A percentile compares a stretch with the other conserved stretches of the same genome.
Conservation (phyloP, 2,888 invertebrate genomes). For the Theristus sp. region DNA sequence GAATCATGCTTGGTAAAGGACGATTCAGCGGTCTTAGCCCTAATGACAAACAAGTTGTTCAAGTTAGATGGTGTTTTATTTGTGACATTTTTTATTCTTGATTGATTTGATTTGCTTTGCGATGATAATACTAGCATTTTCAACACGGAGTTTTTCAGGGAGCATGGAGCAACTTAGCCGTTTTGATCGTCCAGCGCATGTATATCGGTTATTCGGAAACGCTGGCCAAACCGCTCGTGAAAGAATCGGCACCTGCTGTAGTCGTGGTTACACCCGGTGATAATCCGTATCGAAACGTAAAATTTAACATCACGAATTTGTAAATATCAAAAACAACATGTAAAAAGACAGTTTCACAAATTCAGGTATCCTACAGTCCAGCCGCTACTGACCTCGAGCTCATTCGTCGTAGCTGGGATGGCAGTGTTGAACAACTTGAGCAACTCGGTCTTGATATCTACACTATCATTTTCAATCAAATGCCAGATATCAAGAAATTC, state of each 20-base stretch:
- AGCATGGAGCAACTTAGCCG: neutral
- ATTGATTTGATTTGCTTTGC: neutral
- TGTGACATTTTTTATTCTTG: neutral
- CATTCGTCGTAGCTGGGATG: neutral
- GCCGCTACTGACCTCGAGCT: neutral
- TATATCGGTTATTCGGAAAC: neutral
- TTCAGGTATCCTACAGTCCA: neutral
- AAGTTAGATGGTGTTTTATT: too few species aligned
- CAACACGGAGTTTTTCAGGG: neutral
- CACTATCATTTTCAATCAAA: neutral
- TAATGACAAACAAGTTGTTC: neutral
- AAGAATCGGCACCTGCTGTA: too few species aligned
- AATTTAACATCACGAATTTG: neutral
- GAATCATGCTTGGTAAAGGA: neutral
- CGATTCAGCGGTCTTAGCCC: neutral
- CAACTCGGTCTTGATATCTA: neutral
- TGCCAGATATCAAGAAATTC: neutral
- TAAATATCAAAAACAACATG: neutral
- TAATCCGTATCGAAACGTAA: neutral
- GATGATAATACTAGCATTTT: neutral
- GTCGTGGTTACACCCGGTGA: neutral
- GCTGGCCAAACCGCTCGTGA: neutral
- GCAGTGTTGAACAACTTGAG: neutral
- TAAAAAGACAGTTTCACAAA: too few species aligned
- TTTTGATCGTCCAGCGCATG: neutral